Evolutionary conservation across 2,797 vertebrate genomes (phyloP), one percentile per base, ranked within the genome.

Genomic region (Ptychadena robeensis): DNA sequence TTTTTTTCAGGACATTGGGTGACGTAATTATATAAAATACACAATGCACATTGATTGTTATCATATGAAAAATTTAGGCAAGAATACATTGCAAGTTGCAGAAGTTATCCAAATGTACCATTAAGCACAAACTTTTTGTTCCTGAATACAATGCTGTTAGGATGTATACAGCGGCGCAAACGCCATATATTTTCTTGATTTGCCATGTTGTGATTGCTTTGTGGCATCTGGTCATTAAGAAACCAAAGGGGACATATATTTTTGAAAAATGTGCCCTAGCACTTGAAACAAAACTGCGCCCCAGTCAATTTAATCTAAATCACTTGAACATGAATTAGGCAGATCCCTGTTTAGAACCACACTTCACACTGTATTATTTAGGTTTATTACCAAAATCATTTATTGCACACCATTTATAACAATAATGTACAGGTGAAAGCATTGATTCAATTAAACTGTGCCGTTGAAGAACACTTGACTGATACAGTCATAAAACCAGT

Each of bases 211-310:
- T 65, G 64, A 90, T 91, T 91, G 86, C 91, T 91, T 73, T 88
- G 86, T 88, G 89, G 86, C 83, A 80, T 86, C 90, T 88, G 89
- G 87, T 88, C 90, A 91, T 94, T 93, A 93, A 92, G 90, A 88
- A 92, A 91, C 88, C 91, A 93, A 90, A 87, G 92, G 91, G 92
- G 92, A 92, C 90, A 87, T 84, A 92, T 93, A 91, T 90, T 86
- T 79, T 65, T 90, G 90, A 94, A 91, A 93, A 90, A 92, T 91
- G 71, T 53, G 44, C 68, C 40, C 12, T 48, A 53, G 30, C 32
- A 40, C 53, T 80, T 80, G 70, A 85, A 80, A 80, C 70, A 27
- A 74, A 69, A 59, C 44, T 48, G 25, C 18, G 48, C 10, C 67
- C 38, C 76, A 68, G 63, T 85, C 78, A 80, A 85, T 85, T 85